Base-by-base conservation (phyloP, 2,888 invertebrate species). In the Acronicta leporina region DNA sequence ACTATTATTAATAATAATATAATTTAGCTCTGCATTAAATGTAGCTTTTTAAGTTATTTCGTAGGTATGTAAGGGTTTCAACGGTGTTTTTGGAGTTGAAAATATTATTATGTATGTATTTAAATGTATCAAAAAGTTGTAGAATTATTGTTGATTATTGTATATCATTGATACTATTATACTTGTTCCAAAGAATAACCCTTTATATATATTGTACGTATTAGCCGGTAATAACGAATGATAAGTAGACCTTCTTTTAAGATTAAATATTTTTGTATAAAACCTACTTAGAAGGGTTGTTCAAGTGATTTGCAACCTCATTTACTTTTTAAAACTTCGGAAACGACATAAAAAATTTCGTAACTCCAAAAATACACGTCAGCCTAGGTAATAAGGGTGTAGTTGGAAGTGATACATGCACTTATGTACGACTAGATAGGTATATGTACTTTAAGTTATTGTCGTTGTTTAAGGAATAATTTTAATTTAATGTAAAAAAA, bases 381-480 rank as follows among this genome's bases (percentile, higher is more conserved):
- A 44, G 25, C 11, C 48, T 51, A 63, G 38, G 58, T 72, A 74
- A 77, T n/a, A n/a, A n/a, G n/a, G n/a, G 58, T 77, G 63, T 77
- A 80, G 62, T 62, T 38, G 38, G n/a, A 38, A 38, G 38, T 13
- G 38, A 38, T 6, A 38, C 38, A 6, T 38, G n/a, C 38, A 38
- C 38, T n/a, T 1, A 38, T n/a, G n/a, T 68, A 75, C 59, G 67
- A 54, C 61, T 79, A 76, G 59, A 56, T 55, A 61, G 61, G 50
- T 68, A 72, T 52, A 59, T 53, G 55, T 55, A 71, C 61, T 74
- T 77, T 79, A 80, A 76, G 65, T 78, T 66, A 61, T 44, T 41
- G 58, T 64, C 53, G 63, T 68, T 75, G 60, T 52, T 77, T 75
- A 68, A 72, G 78, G 75, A 63, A 58, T 84, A 82, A 84, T 58